Base-by-base conservation (phyloP, 2,888 invertebrate species). In the Frankliniella intonsa region DNA sequence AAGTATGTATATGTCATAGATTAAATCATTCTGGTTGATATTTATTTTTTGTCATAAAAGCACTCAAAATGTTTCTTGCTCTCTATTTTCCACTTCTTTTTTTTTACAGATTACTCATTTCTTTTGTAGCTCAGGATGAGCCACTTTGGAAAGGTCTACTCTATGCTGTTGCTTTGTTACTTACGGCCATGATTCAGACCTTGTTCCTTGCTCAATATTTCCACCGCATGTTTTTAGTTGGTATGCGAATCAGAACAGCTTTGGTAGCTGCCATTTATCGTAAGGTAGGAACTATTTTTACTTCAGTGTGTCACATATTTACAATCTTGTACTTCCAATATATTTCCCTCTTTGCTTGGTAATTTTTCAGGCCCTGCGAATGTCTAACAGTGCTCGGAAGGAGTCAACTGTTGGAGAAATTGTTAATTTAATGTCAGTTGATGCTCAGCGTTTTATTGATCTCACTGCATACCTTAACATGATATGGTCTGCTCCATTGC, bases 1-100 rank as follows among this genome's bases (percentile, higher is more conserved):
- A 93, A 92, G 97, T 96, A 89, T 92, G 87, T 87, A n/a, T 69
- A n/a, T 69, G 3, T 50, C 0, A 22, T 76, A 80, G 27, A 62
- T 38, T n/a, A 55, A 76, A 76, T 25, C 11, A 80, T 38, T 17
- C 17, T 50, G 19, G 11, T 80, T 80, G 82, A 49, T 83, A 76
- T 22, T 83, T 1, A 65, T 38, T n/a, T 17, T 27, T n/a, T 69
- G 81, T 81, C 2, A 5, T 80, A 3, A n/a, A 17, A 69, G 51
- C 81, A 80, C 62, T 22, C 62, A 65, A 50, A 80, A 55, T 82
- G 80, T 27, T 55, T 55, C 5, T 19, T 55, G 55, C 14, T 14
- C 14, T 55, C 81, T 80, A 65, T 82, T 80, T 80, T 12, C 7
- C 49, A 51, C n/a, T 55, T 82, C n/a, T 55, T 82, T 83, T 84